These are phyloP conservation scores for Lacanobia oleracea DNA, from an alignment of 2,888 invertebrate genomes.

Conservation along the genomic window DNA sequence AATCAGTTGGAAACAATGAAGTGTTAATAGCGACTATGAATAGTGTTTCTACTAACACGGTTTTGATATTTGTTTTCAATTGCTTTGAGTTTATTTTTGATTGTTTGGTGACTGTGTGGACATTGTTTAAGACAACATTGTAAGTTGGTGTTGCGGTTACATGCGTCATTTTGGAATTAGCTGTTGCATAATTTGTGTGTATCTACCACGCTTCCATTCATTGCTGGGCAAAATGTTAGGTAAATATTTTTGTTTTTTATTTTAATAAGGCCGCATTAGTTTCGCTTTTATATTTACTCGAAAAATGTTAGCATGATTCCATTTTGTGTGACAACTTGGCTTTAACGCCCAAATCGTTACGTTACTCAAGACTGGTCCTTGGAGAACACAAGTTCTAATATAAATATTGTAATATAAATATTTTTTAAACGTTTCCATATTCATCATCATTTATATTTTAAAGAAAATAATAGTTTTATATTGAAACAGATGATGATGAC, in stretches of 20 bases:
- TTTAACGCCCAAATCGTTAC: slow-evolving; percentile 15
- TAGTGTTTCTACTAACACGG: slow-evolving; percentile 19
- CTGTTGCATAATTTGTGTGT: slow-evolving; percentile 48
- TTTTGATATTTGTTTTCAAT: slow-evolving; percentile 45
- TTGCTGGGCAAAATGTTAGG: slow-evolving; percentile 12
- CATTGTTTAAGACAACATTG: slow-evolving; percentile 49
- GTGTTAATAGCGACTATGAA: slow-evolving; percentile 35
- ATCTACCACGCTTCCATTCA: slow-evolving; percentile 26
- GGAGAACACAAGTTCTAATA: slow-evolving; percentile 58
- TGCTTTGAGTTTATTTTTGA: slow-evolving; percentile 53
- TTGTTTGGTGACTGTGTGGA: slow-evolving; percentile 51
- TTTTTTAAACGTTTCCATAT: slow-evolving; percentile 35
- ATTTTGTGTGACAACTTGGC: slow-evolving; percentile 35
- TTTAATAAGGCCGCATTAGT: slow-evolving; percentile 18
- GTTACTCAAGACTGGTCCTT: slow-evolving; percentile 54
- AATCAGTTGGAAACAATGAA: slow-evolving; percentile 47
- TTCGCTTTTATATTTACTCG: slow-evolving; percentile 10
- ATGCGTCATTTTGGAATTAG: slow-evolving; percentile 44
- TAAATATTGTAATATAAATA: slow-evolving; percentile 48
- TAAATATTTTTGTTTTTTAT: slow-evolving; percentile 14
- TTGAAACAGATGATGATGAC: slow-evolving; percentile 46
- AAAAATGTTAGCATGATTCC: slow-evolving; percentile 28
- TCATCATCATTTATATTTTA: slow-evolving; percentile 42
- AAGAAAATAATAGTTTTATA: slow-evolving; percentile 36
- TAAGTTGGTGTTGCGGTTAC: slow-evolving; percentile 34